Percentiles rank a stretch among this genome's conserved stretches.
phyloP scores from a whole-genome alignment of 2,797 vertebrate genomes.

The Steatocranus sp. region DNA sequence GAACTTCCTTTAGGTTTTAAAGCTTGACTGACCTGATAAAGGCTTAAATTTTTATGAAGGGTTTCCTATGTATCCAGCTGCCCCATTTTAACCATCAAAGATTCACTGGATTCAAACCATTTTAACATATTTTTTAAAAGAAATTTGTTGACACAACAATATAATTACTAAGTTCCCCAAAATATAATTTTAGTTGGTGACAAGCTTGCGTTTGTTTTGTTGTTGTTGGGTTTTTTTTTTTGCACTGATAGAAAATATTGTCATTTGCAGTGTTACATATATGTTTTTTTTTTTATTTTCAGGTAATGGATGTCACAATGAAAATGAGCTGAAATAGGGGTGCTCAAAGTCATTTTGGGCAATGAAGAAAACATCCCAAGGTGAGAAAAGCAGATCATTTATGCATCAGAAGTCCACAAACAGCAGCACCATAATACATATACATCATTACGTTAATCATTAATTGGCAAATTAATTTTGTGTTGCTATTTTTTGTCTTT shows the following conservation, averaged over 20 bases:
- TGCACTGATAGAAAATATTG: not conserved
- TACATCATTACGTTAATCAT: not conserved
- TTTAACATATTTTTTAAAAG: fast-evolving
- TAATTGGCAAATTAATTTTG: not conserved
- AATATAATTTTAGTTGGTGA: not conserved
- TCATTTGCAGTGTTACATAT: not conserved
- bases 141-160: not conserved
- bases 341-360: not conserved
- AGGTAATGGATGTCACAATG: not conserved
- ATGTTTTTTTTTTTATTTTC: not conserved
- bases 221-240: not conserved
- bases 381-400: not conserved
- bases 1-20: not conserved
- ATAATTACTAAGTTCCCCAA: not conserved
- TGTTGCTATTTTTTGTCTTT: not conserved
- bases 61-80: not conserved
- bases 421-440: not conserved
- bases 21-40: not conserved
- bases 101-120: not conserved
- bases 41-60: not conserved
- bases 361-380: not conserved
- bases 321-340: not conserved
- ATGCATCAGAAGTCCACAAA: not conserved
- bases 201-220: fast-evolving
- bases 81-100: not conserved